phyloP scores from a whole-genome alignment of 92 coral and sea anemone species.

The Metridium senile region DNA sequence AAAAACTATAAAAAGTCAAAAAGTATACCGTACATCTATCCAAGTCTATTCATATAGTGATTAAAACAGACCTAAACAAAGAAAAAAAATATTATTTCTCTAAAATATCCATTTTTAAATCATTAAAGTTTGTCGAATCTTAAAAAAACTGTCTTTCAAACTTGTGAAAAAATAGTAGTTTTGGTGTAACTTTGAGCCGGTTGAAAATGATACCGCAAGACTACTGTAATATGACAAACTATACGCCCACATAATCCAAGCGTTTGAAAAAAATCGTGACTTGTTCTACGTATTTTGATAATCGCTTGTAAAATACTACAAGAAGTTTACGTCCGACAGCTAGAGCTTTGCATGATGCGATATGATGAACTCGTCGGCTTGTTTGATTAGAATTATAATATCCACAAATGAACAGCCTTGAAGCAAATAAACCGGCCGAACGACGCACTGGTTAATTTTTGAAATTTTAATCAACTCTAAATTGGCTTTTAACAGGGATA shows the following conservation, averaged over 20 bases:
- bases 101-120: too few species aligned
- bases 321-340: slow-evolving; percentile 6
- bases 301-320: not conserved
- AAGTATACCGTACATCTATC: too few species aligned
- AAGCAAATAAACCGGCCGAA: not conserved
- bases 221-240: not conserved
- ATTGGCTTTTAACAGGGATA: not conserved
- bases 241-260: not conserved
- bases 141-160: not conserved
- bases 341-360: not conserved
- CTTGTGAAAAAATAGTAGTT: not conserved
- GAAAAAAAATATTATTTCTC: too few species aligned
- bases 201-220: not conserved
- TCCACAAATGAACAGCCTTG: not conserved
- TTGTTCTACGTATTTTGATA: not conserved
- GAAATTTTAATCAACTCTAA: not conserved
- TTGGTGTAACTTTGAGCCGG: too few species aligned
- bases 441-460: not conserved
- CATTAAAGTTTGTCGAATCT: too few species aligned
- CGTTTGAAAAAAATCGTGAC: not conserved
- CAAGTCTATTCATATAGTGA: too few species aligned
- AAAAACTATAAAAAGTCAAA: too few species aligned
- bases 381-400: not conserved
- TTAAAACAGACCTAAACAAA: too few species aligned
- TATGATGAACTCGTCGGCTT: not conserved